Conservation (phyloP, 2,888 invertebrate species). For the Pelosia muscerda region DNA sequence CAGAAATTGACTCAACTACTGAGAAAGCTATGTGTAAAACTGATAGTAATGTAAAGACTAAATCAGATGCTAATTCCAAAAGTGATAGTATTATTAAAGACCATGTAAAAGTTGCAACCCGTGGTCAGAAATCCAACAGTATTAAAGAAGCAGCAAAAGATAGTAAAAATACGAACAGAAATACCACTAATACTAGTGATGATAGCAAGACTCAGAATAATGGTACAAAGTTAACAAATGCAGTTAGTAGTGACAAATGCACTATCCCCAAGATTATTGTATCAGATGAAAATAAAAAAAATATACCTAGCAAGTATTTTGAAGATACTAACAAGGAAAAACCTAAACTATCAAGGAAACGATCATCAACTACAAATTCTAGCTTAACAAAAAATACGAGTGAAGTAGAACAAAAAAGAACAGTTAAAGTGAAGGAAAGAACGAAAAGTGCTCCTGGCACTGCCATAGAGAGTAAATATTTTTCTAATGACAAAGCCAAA, state of each 20-base stretch:
- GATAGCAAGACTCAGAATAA: slow-evolving; percentile 37
- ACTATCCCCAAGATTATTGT: slow-evolving; percentile 62
- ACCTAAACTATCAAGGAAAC: slow-evolving; percentile 49
- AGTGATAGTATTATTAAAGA: slow-evolving; percentile 8
- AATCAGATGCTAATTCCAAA: neutral
- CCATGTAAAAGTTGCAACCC: slow-evolving; percentile 12
- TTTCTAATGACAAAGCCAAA: slow-evolving; percentile 52
- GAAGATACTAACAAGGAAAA: slow-evolving; percentile 37
- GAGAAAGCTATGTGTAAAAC: slow-evolving; percentile 20
- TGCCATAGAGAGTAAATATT: slow-evolving; percentile 71
- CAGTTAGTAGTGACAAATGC: slow-evolving; percentile 29
- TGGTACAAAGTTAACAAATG: slow-evolving; percentile 24
- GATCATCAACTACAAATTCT: slow-evolving; percentile 56
- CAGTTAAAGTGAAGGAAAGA: slow-evolving; percentile 53
- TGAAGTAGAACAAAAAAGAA: slow-evolving; percentile 32
- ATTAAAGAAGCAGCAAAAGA: slow-evolving; percentile 24
- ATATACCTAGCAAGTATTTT: slow-evolving; percentile 71
- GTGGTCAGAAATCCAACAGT: slow-evolving; percentile 23
- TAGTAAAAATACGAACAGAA: slow-evolving; percentile 24
- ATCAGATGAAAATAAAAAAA: slow-evolving; percentile 56
- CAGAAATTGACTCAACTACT: slow-evolving; percentile 8
- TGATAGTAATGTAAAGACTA: slow-evolving; percentile 13
- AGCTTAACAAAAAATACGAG: slow-evolving; percentile 20
- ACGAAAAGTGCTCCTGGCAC: slow-evolving; percentile 71
- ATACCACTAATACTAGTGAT: slow-evolving; percentile 20